Evolutionary conservation across 2,888 invertebrate genomes (phyloP), one percentile per base, ranked within the genome.

Genomic region (Cephus spinipes): DNA sequence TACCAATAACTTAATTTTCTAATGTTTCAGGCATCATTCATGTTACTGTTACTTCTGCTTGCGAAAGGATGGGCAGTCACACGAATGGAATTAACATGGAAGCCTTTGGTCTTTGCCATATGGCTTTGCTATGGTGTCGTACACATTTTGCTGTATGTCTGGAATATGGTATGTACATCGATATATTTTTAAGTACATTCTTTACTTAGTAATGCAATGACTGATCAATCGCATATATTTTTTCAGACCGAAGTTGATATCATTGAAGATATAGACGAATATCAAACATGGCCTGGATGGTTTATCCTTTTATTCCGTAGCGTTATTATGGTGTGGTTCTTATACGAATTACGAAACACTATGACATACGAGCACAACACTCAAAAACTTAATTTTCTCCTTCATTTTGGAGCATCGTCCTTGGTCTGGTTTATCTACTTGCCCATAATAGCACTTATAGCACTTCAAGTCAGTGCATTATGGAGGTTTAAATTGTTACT

Each of bases 31-130:
- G 97, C 98, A 74, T 94, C 98, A 11, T 98, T 99, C 90, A 98
- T 99, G 97, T 93, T 99, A 84, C 93, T 99, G 78, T 93, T 99
- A 71, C 93, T 99, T 77, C 93, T 99, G 78, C 93, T 99, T 83
- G 98, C 98, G 69, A 98, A 99, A 93, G 99, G 99, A 74, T 98
- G 98, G 98, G 98, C 98, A 9, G 97, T 99, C 40, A 98, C 98
- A 12, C 94, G 97, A 84, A 94, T 97, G 88, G 97, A 98, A 92
- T 93, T 98, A 77, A 96, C 97, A 30, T 96, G 97, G 93, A 98
- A 97, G 90, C 95, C 96, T 30, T 91, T 97, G 69, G 95, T 97
- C 36, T 96, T 97, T 91, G 95, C 96, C 68, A 95, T 98, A 84
- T 99, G 99, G 98, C 94, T 97, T 85, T 95, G 96, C 80, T 98